phyloP scores from a whole-genome alignment of 2,113 vertebrate species.

The Trogon surrucura region DNA sequence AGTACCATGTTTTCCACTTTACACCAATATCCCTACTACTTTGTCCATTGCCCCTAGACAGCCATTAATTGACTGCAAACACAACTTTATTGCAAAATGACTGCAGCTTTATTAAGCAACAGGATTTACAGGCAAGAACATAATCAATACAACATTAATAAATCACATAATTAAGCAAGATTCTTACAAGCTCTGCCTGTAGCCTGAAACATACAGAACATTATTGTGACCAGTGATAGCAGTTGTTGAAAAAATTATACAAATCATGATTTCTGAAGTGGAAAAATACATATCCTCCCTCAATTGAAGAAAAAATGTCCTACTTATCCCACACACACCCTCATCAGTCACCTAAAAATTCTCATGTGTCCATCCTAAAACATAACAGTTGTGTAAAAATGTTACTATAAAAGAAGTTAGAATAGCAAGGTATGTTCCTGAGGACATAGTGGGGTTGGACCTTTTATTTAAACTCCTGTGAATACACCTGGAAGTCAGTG shows the following conservation, averaged over 20 bases:
- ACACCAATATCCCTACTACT: background rate
- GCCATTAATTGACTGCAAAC: conserved; percentile 72
- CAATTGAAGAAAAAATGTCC: background rate
- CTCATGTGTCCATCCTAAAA: background rate
- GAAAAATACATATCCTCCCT: background rate
- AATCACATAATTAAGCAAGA: conserved; percentile 74
- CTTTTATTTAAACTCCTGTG: background rate
- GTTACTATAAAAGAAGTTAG: background rate
- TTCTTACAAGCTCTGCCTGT: conserved; percentile 69
- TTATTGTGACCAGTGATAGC: conserved; percentile 34
- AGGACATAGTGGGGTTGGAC: background rate
- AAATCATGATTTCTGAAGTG: background rate
- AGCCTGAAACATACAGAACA: conserved; percentile 56
- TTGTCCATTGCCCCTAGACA: conserved; percentile 56
- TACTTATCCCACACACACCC: background rate
- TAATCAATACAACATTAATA: conserved; percentile 81
- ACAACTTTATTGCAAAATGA: conserved; percentile 74
- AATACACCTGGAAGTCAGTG: background rate
- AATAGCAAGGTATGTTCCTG: background rate
- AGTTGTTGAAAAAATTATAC: background rate
- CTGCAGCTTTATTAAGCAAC: conserved; percentile 78
- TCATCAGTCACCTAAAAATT: background rate
- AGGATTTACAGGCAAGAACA: conserved; percentile 77
- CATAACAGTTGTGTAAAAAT: background rate
- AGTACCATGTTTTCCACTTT: background rate